phyloP scores from a whole-genome alignment of 2,113 vertebrate species.

The Calonectris borealis region DNA sequence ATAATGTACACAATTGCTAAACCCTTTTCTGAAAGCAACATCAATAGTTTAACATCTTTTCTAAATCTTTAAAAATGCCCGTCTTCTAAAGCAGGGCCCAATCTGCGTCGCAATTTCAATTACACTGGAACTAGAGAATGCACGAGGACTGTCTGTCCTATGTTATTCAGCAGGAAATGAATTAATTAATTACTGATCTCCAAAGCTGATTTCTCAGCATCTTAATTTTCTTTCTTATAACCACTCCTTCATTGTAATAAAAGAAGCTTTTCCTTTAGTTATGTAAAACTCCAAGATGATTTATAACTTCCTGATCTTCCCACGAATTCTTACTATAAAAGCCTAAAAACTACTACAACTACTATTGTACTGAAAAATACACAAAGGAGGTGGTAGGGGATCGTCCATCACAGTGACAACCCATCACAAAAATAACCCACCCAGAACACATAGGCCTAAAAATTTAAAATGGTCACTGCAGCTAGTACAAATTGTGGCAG shows the following conservation, averaged over 20 bases:
- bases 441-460: constrained; percentile 19
- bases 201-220: background rate
- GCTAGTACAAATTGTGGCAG: background rate
- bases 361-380: background rate
- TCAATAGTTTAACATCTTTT: background rate
- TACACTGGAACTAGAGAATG: background rate
- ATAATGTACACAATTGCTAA: background rate
- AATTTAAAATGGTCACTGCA: background rate
- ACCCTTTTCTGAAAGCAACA: background rate
- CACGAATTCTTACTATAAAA: background rate
- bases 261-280: background rate
- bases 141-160: background rate
- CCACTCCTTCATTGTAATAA: background rate
- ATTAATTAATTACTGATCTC: background rate
- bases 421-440: constrained; percentile 48
- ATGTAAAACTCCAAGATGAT: background rate
- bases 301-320: background rate
- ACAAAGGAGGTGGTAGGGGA: background rate
- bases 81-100: background rate
- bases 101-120: background rate
- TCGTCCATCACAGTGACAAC: constrained; percentile 33
- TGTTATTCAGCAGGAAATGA: background rate
- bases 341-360: background rate
- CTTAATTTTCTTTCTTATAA: background rate
- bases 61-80: background rate